Evolutionary conservation across 2,797 vertebrate species (phyloP), one percentile per base, ranked within the genome.

Genomic region (Ataeniobius toweri): DNA sequence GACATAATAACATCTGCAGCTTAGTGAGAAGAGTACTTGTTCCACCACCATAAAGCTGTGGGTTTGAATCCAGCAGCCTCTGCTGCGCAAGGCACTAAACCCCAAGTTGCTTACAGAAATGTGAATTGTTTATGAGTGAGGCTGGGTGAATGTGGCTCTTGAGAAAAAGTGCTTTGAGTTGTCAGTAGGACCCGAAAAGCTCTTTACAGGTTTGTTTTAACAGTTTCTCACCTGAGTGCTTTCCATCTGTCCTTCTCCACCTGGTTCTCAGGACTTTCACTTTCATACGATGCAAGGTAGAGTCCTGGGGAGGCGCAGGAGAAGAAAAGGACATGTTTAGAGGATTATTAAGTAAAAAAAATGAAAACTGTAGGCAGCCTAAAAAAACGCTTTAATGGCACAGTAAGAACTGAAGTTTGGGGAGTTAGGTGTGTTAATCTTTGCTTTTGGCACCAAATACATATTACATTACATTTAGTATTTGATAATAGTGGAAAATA

Each of bases 211-310:
- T 65, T 65, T 65, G 63, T 22, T 80, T 39, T 51, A 28, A 48
- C 24, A 0, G 1, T 8, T 48, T 73, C 83, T 56, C 71, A 98
- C 98, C 98, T 98, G 89, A 99, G 96, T 72, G 96, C 96, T 95
- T 99, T 98, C 96, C 98, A 98, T 82, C 97, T 97, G 94, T 99
- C 97, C 91, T 98, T 98, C 92, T 99, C 98, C 77, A 97, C 83
- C 83, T 99, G 97, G 93, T 99, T 99, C 94, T 99, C 98, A 4
- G 98, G 98, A 85, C 98, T 97, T 94, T 99, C 98, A 0, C 97
- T 99, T 90, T 99, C 98, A 65, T 99, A 99, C 14, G 98, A 99
- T 44, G 98, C 97, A 87, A 99, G 93, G 89, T 98, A 98, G 76
- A 99, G 97, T 94, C 98, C 93, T 91, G 93, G 76, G 74, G 74